Evolutionary conservation across 2,113 vertebrate species (phyloP).

Genomic region (Polyodon spathula): DNA sequence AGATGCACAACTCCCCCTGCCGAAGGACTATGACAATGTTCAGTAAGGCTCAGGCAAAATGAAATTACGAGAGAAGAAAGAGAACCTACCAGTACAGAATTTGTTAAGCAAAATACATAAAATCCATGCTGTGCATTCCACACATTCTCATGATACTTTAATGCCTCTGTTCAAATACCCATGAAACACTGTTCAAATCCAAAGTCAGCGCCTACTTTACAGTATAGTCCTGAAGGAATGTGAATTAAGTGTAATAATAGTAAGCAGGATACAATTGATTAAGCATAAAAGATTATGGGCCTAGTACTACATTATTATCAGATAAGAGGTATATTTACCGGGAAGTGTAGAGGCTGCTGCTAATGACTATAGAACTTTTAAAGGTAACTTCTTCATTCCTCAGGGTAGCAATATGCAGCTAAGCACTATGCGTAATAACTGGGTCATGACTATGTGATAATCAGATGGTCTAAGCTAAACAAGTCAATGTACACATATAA

Average conservation of each 20-base stretch:
- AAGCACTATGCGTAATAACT: conserved; percentile 58
- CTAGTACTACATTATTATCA: conserved; percentile 28
- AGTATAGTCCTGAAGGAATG: conserved; percentile 30
- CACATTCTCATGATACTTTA: conserved; percentile 62
- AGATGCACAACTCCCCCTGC: background rate
- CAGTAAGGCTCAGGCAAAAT: conserved; percentile 2
- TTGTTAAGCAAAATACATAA: conserved; percentile 48
- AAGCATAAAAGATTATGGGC: conserved; percentile 40
- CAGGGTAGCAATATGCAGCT: conserved; percentile 47
- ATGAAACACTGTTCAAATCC: conserved; percentile 58
- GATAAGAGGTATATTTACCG: conserved; percentile 64
- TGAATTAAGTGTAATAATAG: conserved; percentile 34
- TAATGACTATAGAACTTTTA: conserved; percentile 71
- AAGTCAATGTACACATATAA: conserved; percentile 76
- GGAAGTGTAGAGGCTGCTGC: conserved; percentile 64
- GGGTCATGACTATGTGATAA: conserved; percentile 68
- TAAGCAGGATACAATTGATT: conserved; percentile 48
- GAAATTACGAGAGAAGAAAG: background rate
- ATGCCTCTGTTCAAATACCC: conserved; percentile 68
- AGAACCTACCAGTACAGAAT: conserved; percentile 52
- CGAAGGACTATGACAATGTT: background rate
- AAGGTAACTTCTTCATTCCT: conserved; percentile 67
- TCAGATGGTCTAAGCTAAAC: conserved; percentile 73
- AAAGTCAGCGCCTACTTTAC: conserved; percentile 33
- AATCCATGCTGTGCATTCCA: conserved; percentile 64